phyloP scores from a whole-genome alignment of 2,888 invertebrate genomes.

The Papilio demoleus region DNA sequence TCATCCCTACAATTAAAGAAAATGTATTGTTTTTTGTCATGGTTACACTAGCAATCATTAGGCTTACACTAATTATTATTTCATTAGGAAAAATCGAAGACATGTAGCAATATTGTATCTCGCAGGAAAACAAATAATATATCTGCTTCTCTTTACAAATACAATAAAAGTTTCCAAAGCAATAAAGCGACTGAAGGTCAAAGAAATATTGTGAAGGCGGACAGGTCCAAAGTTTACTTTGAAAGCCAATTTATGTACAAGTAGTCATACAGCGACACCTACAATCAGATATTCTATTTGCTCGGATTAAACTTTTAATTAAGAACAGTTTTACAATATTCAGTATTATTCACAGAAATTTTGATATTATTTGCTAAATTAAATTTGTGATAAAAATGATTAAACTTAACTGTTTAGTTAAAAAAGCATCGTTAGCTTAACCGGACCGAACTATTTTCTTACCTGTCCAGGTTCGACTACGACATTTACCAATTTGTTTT shows the following conservation, averaged over 20 bases:
- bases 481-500: too few species aligned
- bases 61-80: not conserved
- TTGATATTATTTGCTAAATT: too few species aligned
- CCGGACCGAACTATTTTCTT: too few species aligned
- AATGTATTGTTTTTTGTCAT: not conserved
- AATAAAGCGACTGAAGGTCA: not conserved
- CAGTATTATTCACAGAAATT: too few species aligned
- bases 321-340: constrained; percentile 6
- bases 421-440: too few species aligned
- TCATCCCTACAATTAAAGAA: too few species aligned
- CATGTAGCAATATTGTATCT: too few species aligned
- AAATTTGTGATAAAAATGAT: too few species aligned
- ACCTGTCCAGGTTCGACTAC: too few species aligned
- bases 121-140: not conserved
- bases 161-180: constrained; percentile 5
- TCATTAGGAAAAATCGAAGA: not conserved
- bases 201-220: constrained; percentile 1
- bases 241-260: not conserved
- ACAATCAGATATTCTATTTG: not conserved
- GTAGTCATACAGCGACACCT: not conserved
- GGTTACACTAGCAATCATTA: not conserved
- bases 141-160: not conserved
- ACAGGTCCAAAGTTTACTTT: constrained; percentile 16
- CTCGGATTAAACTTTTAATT: constrained; percentile 17
- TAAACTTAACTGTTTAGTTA: too few species aligned